These are phyloP conservation scores for Malacoctenus gilli DNA, from an alignment of 2,797 vertebrate genomes.

Conservation along the genomic window DNA sequence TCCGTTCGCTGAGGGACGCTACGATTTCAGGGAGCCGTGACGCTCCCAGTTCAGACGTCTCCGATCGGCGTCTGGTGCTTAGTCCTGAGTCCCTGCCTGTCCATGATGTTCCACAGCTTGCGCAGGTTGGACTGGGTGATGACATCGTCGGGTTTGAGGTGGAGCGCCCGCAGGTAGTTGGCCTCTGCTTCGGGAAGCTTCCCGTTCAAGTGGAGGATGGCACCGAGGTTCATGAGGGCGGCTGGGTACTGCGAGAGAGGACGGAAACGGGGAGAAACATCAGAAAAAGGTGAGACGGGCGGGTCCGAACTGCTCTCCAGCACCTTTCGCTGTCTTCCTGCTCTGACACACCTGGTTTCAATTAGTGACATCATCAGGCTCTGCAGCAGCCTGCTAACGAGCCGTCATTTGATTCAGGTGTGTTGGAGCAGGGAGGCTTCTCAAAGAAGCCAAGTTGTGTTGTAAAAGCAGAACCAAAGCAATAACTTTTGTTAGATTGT, in stretches of 20 bases:
- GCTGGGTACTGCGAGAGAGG: constrained; percentile 87
- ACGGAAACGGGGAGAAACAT: neutral
- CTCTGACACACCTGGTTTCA: too few species aligned
- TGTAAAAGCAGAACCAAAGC: too few species aligned
- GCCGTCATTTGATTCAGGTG: too few species aligned
- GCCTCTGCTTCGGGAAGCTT: constrained; percentile 91
- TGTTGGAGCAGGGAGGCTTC: too few species aligned
- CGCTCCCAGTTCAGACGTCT: constrained; percentile 33
- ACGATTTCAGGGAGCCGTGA: neutral
- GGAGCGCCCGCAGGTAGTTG: constrained; percentile 94
- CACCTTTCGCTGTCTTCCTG: too few species aligned
- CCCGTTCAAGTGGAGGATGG: constrained; percentile 97
- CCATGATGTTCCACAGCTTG: constrained; percentile 99
- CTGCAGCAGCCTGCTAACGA: too few species aligned
- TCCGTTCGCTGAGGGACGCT: constrained; percentile 11
- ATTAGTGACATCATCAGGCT: too few species aligned
- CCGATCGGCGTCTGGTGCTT: constrained; percentile 41
- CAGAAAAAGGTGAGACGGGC: neutral
- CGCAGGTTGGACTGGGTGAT: constrained; percentile 98
- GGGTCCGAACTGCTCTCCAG: too few species aligned
- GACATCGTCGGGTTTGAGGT: constrained; percentile 92
- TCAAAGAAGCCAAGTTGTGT: too few species aligned
- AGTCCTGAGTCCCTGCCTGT: constrained; percentile 92
- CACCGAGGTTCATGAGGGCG: constrained; percentile 97
- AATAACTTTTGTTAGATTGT: too few species aligned